Evolutionary conservation across 2,113 vertebrate genomes (phyloP).

Genomic region (Budorcas taxicolor): DNA sequence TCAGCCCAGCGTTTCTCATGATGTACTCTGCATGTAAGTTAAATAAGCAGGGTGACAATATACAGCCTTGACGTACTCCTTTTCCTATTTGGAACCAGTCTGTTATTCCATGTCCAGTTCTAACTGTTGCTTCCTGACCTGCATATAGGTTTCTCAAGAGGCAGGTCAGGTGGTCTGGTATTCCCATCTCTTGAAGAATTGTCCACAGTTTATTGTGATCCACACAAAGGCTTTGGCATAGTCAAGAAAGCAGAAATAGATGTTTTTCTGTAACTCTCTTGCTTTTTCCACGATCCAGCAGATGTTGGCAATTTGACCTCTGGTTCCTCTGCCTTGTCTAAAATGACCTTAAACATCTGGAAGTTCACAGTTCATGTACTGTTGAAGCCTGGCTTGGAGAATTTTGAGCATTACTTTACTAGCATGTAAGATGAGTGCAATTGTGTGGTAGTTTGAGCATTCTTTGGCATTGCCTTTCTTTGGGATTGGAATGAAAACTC

Average conservation of each 20-base stretch:
- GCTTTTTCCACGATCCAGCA: accelerated
- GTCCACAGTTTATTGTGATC: too few relatives aligned
- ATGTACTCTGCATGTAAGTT: neutral
- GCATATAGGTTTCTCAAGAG: neutral
- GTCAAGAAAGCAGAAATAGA: too few relatives aligned
- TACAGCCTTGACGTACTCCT: neutral
- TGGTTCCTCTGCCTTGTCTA: too few relatives aligned
- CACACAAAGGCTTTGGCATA: too few relatives aligned
- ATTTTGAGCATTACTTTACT: neutral
- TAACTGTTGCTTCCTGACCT: neutral
- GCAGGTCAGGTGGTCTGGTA: neutral
- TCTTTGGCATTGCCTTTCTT: neutral
- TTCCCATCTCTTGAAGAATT: neutral
- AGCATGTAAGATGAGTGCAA: accelerated
- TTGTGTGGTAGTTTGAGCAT: accelerated
- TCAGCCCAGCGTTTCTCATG: neutral
- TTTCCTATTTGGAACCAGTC: neutral
- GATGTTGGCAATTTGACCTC: too few relatives aligned
- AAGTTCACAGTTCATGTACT: too few relatives aligned
- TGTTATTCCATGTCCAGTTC: neutral
- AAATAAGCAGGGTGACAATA: neutral
- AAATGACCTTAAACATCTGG: too few relatives aligned
- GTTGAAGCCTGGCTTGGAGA: neutral
- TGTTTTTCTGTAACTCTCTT: too few relatives aligned
- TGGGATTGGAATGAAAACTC: neutral